A percentile compares a stretch with the other conserved stretches of the same genome.
These are phyloP conservation scores for Gnathonemus echidnorhynchus DNA, from an alignment of 2,113 vertebrate genomes.

Conservation along the genomic window DNA sequence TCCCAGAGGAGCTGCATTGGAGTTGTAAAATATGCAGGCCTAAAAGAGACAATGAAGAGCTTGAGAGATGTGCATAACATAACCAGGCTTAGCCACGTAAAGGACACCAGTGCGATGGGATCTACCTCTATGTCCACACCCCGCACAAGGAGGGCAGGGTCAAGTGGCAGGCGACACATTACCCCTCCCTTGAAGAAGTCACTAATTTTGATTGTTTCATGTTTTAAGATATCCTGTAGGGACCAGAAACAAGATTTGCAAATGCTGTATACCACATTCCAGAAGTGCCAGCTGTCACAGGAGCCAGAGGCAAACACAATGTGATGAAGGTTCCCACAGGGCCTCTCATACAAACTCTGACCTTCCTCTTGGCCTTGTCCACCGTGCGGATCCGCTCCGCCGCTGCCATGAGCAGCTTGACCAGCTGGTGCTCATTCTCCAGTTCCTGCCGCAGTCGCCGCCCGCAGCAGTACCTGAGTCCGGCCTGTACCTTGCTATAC, in stretches of 20 bases:
- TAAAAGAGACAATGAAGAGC: conserved; percentile 22
- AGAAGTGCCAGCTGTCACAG: background rate
- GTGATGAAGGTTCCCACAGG: background rate
- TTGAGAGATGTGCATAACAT: background rate
- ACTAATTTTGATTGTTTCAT: conserved; percentile 61
- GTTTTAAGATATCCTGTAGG: conserved; percentile 62
- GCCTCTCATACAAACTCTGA: conserved; percentile 34
- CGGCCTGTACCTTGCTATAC: conserved; percentile 77
- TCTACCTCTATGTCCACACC: conserved; percentile 73
- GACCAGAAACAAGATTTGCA: background rate
- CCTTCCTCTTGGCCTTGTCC: conserved; percentile 68
- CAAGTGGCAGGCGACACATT: conserved; percentile 75
- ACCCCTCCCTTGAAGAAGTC: conserved; percentile 70
- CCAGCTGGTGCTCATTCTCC: conserved; percentile 68
- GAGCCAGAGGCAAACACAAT: background rate
- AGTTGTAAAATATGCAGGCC: conserved; percentile 88
- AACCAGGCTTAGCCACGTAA: background rate
- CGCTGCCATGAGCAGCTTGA: conserved; percentile 66
- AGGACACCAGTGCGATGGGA: background rate
- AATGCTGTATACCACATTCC: background rate
- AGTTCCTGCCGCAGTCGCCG: conserved; percentile 76
- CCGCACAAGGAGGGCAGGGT: conserved; percentile 75
- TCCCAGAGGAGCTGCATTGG: conserved; percentile 81
- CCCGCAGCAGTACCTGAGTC: conserved; percentile 77
- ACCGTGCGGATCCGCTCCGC: conserved; percentile 70